Evolutionary conservation across 2,888 invertebrate genomes (phyloP).

Genomic region (Trissolcus japonicus): DNA sequence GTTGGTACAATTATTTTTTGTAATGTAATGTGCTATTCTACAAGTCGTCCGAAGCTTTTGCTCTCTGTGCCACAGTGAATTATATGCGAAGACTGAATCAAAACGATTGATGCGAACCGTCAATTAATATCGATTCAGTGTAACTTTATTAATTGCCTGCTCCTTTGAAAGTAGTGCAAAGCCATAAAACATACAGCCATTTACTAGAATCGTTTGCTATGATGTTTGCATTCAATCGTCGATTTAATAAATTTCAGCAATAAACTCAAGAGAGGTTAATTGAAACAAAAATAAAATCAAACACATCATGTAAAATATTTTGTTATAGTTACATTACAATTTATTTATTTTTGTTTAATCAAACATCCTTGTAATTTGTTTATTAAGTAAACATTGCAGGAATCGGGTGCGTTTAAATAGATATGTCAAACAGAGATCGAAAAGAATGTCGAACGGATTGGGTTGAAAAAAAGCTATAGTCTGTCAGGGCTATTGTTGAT

Average conservation of each 20-base stretch:
- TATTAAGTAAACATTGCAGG: too few species aligned
- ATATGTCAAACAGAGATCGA: slow-evolving; percentile 2
- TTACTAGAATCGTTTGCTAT: too few species aligned
- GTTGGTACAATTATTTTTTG: too few species aligned
- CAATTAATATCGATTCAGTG: slow-evolving; percentile 50
- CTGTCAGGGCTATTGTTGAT: slow-evolving; percentile 7
- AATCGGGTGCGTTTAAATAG: too few species aligned
- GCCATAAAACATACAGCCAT: slow-evolving; percentile 33
- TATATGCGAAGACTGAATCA: slow-evolving; percentile 3
- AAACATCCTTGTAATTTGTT: too few species aligned
- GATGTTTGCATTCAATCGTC: slow-evolving; percentile 16
- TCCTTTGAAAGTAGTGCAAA: not conserved
- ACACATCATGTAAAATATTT: too few species aligned
- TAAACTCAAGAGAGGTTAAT: too few species aligned
- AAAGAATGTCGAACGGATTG: slow-evolving; percentile 13
- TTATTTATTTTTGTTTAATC: too few species aligned
- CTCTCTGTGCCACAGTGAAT: not conserved
- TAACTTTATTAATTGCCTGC: slow-evolving; percentile 40
- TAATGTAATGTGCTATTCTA: too few species aligned
- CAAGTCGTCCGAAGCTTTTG: not conserved
- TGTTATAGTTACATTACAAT: too few species aligned
- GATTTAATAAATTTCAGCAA: slow-evolving; percentile 5
- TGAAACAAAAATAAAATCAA: too few species aligned
- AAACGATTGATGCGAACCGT: slow-evolving; percentile 38
- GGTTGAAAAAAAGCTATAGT: slow-evolving; percentile 10